A percentile compares a stretch with the other conserved stretches of the same genome.
Conservation (phyloP, 1,140 invertebrate genomes). For the Belonocnema kinseyi region DNA sequence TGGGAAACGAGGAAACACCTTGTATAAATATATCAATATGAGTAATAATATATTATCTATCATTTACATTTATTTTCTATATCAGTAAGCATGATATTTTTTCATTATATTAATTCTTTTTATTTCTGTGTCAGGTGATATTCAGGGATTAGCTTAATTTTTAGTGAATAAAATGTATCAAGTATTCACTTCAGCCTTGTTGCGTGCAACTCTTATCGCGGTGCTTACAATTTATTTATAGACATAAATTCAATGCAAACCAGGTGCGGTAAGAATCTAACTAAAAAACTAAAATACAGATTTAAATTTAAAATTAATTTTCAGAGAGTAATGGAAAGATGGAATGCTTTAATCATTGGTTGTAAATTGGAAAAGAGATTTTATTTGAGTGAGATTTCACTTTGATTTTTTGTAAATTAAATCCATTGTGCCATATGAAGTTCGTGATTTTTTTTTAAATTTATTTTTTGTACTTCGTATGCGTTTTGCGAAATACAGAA, state of each 20-base stretch:
- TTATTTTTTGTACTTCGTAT: not conserved
- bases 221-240: conserved; percentile 22
- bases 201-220: conserved; percentile 29
- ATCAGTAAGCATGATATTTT: conserved; percentile 23
- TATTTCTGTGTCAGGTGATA: conserved; percentile 52
- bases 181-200: conserved; percentile 53
- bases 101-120: conserved; percentile 29
- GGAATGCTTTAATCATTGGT: not conserved
- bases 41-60: conserved; percentile 66
- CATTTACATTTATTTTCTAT: conserved; percentile 54
- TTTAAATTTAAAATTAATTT: not conserved
- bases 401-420: not conserved
- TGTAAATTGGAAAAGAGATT: not conserved
- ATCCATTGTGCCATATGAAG: not conserved
- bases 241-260: too few species aligned
- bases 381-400: not conserved
- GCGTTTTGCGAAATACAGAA: conserved; percentile 5
- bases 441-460: not conserved
- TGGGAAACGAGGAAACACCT: conserved; percentile 21
- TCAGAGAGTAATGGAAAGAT: not conserved
- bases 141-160: conserved; percentile 47
- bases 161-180: conserved; percentile 41
- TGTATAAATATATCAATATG: conserved; percentile 42
- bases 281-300: not conserved
- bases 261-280: not conserved